Evolutionary conservation across 2,113 vertebrate species (phyloP).

Genomic region (Neoarius graeffei): DNA sequence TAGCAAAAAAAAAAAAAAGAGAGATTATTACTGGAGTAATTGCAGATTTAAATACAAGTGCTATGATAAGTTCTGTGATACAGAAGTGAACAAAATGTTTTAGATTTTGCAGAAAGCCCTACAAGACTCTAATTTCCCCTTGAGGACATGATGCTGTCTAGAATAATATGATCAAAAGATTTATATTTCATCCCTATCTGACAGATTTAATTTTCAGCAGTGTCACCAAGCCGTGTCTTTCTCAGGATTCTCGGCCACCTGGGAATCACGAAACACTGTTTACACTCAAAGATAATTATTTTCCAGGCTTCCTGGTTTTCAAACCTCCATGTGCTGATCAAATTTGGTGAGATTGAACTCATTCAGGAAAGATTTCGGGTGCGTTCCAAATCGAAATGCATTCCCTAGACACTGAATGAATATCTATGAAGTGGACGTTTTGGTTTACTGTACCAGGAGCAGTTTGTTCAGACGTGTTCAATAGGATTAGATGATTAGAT

Average conservation of each 20-base stretch:
- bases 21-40: neutral
- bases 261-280: neutral
- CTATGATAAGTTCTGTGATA: neutral
- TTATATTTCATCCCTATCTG: neutral
- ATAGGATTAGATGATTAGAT: neutral
- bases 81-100: neutral
- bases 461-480: neutral
- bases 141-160: neutral
- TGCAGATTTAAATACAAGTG: neutral
- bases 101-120: neutral
- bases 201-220: neutral
- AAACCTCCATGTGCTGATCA: neutral
- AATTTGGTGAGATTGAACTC: neutral
- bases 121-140: neutral
- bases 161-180: neutral
- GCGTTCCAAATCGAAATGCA: neutral
- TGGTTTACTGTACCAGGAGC: neutral
- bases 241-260: neutral
- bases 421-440: neutral
- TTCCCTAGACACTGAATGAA: neutral
- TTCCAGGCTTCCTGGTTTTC: slow-evolving; percentile 12
- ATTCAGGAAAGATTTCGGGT: slow-evolving; percentile 12
- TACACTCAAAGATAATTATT: neutral
- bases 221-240: neutral
- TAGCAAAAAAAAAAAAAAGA: neutral